Base-by-base conservation (phyloP, 2,888 invertebrate genomes). In the Leptinotarsa haldemani region DNA sequence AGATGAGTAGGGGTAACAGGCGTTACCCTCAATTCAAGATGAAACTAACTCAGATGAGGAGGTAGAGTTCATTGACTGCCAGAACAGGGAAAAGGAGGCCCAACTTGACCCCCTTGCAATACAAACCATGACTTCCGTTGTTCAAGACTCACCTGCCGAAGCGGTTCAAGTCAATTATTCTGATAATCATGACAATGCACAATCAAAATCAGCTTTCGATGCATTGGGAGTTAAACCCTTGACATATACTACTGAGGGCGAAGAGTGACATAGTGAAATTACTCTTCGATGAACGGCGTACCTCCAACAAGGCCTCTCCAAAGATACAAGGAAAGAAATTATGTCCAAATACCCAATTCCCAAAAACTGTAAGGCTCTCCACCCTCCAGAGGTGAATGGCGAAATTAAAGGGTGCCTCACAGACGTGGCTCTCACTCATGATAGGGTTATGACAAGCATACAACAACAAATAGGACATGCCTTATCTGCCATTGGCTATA, bases 391-490 rank as follows among this genome's bases (percentile, higher is more conserved):
- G 9, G 63, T 63, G 22, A 63, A 63, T 16, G 63, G 63, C n/a
- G 63, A 63, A 13, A 63, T 63, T 30, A 7, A n/a, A 63, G 63
- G 40, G 9, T 63, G 63, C 30, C 63, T 25, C 30, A 4, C 9
- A 16, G 13, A 63, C 40, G 15, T 40, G 22, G 63, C 63, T 25
- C 16, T 63, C 63, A 63, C 61, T 25, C 25, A 25, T 25, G 25
- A 25, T 25, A 25, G 25, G 25, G 25, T 25, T 58, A 58, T 58
- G 58, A 58, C 58, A 58, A 30, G 30, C n/a, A 16, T 58, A 13
- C 58, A 58, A n/a, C 15, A 58, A 58, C 58, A 58, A n/a, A 58
- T 58, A 16, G 58, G 58, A 13, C 58, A 58, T 58, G 58, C 16
- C 18, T n/a, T 58, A 58, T 13, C 58, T 20, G 56, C 56, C 13